Base-by-base conservation (phyloP, 2,797 vertebrate genomes). In the Nyctibius grandis region DNA sequence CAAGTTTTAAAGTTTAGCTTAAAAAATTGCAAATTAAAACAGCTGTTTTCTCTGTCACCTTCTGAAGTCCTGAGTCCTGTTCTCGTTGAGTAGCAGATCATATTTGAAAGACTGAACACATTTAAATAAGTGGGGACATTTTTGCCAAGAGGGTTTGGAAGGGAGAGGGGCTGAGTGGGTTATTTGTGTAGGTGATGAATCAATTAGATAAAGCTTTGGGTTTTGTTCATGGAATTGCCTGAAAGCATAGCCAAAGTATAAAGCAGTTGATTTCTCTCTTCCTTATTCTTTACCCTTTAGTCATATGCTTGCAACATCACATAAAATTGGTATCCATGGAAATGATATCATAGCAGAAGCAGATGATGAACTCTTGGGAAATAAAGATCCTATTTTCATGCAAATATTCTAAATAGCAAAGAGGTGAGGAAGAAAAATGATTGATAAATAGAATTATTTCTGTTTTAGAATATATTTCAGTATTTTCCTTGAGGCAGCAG, bases 371-470 rank as follows among this genome's bases (percentile, higher is more conserved):
- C 94, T 94, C 95, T 78, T 94, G 93, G 90, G 95, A 95, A 97
- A 95, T 96, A 97, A 96, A 96, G 82, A 88, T 88, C 86, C 81
- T 68, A 93, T 97, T 96, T 95, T 96, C 77, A 96, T 95, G 95
- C 90, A 96, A 91, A 96, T 95, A 94, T 89, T 91, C 84, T 95
- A 94, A 96, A 96, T 50, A 96, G 72, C 72, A 91, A 95, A 85
- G 86, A 91, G 81, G 78, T 92, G 61, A 87, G 78, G 50, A 92
- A 95, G 74, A 85, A 95, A 91, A 97, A 85, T 82, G 67, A 78
- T 90, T 94, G 91, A 92, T 93, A 96, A 96, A 97, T 87, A 91
- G 54, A 91, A 95, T 81, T 91, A 86, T 89, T 95, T 94, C 67
- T 82, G 13, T 84, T 92, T 86, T 82, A 80, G 75, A 93, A 83